phyloP scores from a whole-genome alignment of 92 coral and sea anemone species.

The Porites evermanni region DNA sequence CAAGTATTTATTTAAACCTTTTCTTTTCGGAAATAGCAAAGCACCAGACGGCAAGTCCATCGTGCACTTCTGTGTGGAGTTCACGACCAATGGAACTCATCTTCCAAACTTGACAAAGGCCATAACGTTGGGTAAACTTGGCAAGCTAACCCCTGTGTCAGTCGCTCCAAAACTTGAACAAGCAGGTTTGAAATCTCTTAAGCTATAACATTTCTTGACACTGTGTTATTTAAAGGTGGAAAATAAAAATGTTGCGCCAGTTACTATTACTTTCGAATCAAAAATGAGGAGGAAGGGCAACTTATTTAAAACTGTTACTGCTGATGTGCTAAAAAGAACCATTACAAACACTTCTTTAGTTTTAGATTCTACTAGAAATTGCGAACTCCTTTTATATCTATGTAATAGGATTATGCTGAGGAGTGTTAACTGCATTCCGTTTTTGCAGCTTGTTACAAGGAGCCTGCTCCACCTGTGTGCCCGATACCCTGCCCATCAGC shows the following conservation, averaged over 20 bases:
- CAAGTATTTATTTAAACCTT: neutral
- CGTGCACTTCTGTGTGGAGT: constrained; percentile 54
- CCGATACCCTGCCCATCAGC: constrained; percentile 70
- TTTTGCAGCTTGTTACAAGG: constrained; percentile 69
- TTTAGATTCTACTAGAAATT: too few relatives aligned
- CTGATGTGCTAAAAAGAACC: too few relatives aligned
- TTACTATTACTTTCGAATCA: too few relatives aligned
- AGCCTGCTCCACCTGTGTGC: constrained; percentile 65
- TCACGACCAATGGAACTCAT: constrained; percentile 61
- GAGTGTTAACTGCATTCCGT: neutral
- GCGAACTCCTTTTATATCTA: too few relatives aligned
- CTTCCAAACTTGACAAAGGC: constrained; percentile 57
- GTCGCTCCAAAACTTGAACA: constrained; percentile 45
- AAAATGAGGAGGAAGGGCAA: too few relatives aligned
- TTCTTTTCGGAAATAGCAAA: constrained; percentile 41
- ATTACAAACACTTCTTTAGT: too few relatives aligned
- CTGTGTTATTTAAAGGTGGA: too few relatives aligned
- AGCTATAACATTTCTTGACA: too few relatives aligned
- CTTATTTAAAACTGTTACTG: too few relatives aligned
- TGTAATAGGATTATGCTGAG: neutral
- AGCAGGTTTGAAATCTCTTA: constrained; percentile 29
- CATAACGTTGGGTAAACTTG: constrained; percentile 48
- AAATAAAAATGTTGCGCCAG: too few relatives aligned
- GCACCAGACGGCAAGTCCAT: constrained; percentile 66
- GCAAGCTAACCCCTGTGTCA: constrained; percentile 30